Percentiles rank a stretch among this genome's conserved stretches.
These are phyloP conservation scores for Acanthurus tractus DNA, from an alignment of 2,797 vertebrate species.

Conservation along the genomic window DNA sequence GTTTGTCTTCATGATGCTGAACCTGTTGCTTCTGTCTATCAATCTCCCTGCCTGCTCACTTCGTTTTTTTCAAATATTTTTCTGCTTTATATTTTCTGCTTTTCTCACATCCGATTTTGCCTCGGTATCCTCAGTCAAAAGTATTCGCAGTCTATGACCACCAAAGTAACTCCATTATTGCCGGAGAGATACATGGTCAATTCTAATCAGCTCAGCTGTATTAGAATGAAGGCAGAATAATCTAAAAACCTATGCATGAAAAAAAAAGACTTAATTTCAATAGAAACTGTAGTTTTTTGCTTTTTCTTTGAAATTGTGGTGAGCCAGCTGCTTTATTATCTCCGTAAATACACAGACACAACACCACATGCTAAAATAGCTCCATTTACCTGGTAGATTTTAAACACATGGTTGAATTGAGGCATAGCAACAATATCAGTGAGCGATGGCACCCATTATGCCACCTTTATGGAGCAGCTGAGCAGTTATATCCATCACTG, in stretches of 20 bases:
- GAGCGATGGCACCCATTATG: conserved; percentile 56
- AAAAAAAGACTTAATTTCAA: background rate
- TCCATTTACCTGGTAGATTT: conserved; percentile 27
- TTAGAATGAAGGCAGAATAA: background rate
- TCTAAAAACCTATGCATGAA: conserved; percentile 5
- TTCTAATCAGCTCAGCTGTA: background rate
- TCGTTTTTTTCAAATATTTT: background rate
- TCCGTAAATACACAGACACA: conserved; percentile 31
- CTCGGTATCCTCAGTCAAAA: background rate
- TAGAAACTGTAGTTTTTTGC: too few relatives aligned
- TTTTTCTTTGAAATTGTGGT: background rate
- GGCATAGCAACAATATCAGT: conserved; percentile 36
- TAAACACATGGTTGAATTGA: conserved; percentile 49
- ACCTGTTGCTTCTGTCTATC: background rate
- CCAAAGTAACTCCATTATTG: background rate
- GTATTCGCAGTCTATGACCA: background rate
- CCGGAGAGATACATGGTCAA: background rate
- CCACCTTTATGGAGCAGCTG: conserved; percentile 42
- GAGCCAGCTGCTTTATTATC: conserved; percentile 3
- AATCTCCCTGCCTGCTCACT: background rate
- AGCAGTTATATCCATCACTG: conserved; percentile 47
- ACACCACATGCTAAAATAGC: background rate
- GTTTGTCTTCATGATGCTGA: background rate
- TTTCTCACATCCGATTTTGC: background rate
- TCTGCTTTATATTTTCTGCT: background rate